These are phyloP conservation scores for Melanogrammus aeglefinus DNA, from an alignment of 2,797 vertebrate genomes.

Conservation along the genomic window DNA sequence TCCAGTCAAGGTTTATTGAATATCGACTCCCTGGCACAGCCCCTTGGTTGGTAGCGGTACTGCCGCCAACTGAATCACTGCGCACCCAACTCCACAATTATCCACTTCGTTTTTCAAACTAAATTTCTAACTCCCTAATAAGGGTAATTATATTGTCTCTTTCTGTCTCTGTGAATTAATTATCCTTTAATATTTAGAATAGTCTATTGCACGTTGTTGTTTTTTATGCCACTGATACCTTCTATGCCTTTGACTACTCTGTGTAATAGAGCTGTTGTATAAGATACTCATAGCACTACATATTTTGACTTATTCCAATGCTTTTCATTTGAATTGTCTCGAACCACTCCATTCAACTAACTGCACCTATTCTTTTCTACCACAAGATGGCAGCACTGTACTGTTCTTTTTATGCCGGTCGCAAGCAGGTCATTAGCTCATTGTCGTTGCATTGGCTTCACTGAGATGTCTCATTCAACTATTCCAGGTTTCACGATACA, in stretches of 20 bases:
- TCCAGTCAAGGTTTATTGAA: background rate
- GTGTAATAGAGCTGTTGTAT: background rate
- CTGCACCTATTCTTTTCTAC: background rate
- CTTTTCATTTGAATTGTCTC: background rate
- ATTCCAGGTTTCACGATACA: too few relatives aligned
- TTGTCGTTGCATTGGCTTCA: background rate
- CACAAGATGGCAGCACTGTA: slow-evolving; percentile 24
- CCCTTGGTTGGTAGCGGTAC: slow-evolving; percentile 1
- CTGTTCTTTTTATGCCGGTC: background rate
- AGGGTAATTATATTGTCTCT: background rate
- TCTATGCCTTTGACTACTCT: background rate
- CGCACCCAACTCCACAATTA: background rate
- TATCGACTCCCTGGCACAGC: background rate
- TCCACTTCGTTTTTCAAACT: background rate
- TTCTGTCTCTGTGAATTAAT: background rate
- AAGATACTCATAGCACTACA: background rate
- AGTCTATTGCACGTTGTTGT: background rate
- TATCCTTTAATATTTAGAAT: background rate
- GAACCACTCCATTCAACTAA: background rate
- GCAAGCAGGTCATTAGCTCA: background rate
- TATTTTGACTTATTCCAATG: background rate
- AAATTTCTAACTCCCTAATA: background rate
- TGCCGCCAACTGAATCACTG: background rate
- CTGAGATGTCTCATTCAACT: too few relatives aligned
- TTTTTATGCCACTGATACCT: background rate